These are phyloP conservation scores for Phrynosoma blainvillii DNA, from an alignment of 2,113 vertebrate genomes.

Conservation along the genomic window DNA sequence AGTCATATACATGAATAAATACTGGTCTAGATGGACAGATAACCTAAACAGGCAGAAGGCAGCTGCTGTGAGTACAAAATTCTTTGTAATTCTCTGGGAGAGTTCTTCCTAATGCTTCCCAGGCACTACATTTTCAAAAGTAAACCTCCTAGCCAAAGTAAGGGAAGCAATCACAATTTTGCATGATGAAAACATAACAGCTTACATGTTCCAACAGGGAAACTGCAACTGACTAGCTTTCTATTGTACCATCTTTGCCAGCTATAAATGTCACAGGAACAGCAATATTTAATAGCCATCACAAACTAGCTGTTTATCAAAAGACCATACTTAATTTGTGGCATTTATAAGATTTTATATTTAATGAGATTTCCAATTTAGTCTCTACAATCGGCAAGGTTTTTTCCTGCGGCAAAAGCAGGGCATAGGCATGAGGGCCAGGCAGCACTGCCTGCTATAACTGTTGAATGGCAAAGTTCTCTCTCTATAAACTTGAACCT, in stretches of 20 bases:
- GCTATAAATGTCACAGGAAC: constrained; percentile 5
- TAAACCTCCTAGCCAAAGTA: neutral
- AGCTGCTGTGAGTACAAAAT: neutral
- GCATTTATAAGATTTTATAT: neutral
- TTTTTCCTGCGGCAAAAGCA: neutral
- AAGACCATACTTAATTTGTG: neutral
- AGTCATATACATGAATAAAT: no score
- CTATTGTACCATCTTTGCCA: neutral
- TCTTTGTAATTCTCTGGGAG: neutral
- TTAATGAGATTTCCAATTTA: neutral
- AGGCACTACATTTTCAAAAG: neutral
- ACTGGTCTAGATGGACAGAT: neutral
- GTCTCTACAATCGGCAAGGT: neutral
- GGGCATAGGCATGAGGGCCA: accelerated
- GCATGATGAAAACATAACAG: neutral
- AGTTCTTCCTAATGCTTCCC: no score
- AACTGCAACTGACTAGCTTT: neutral
- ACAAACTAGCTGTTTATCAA: neutral
- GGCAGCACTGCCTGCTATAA: neutral
- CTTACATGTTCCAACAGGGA: neutral
- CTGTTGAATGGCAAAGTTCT: neutral
- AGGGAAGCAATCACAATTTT: neutral
- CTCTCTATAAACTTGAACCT: neutral
- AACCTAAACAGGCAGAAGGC: neutral
- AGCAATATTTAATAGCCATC: neutral